Base-by-base conservation (phyloP, 1,140 invertebrate species). In the Sarcophaga bullata region DNA sequence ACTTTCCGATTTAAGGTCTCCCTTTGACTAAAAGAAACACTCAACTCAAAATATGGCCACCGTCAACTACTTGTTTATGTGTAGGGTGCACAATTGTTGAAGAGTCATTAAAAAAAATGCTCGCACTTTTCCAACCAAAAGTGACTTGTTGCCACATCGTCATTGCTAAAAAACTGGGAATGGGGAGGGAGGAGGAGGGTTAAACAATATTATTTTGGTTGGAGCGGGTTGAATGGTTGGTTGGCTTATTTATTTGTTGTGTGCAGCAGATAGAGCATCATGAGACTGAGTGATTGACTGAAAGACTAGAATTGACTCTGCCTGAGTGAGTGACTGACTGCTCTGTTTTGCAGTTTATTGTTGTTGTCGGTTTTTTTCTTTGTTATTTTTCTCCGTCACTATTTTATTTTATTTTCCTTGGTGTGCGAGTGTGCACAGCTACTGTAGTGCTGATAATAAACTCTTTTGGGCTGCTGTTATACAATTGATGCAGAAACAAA, bases 401-500 rank as follows among this genome's bases (percentile, higher is more conserved):
- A 10, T 58, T 10, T 3, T 8, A 13, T 54, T 58, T 58, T 58
- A 15, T 58, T 58, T 58, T 58, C 11, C 10, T 13, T 62, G 54
- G 9, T n/a, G 4, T 62, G 54, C 54, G 25, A 2, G 25, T 37
- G 25, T 62, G 54, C 6, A 7, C 19, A 19, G n/a, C 58, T 68
- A 68, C 58, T 68, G 58, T 68, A 68, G 8, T 68, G 58, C 58
- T 68, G 58, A 68, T 68, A 68, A 68, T 68, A 68, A 68, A 68
- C 58, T 68, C 58, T 68, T 68, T 9, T 52, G 8, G 8, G 50
- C 9, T 13, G 13, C 8, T 52, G 50, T 68, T 13, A 19, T 68
- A n/a, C 58, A 19, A 8, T 19, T 68, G 82, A 83, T 87, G 87
- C 87, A 87, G n/a, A n/a, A 87, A 88, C 86, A 87, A 86, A 87